Evolutionary conservation across 2,113 vertebrate genomes (phyloP).

Genomic region (Aleadryas rufinucha): DNA sequence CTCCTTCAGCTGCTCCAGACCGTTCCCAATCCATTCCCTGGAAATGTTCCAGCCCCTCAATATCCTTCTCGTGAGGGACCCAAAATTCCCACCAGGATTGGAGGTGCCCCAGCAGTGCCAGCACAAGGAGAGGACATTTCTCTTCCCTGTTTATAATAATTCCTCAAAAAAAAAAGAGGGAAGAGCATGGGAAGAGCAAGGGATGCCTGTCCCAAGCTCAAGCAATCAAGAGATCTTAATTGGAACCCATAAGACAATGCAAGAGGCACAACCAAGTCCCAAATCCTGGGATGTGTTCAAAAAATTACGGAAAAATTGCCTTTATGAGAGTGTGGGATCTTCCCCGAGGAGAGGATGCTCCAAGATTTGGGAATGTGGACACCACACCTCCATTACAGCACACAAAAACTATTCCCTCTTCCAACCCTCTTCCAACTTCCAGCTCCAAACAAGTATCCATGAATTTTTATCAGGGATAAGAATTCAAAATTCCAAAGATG

Average conservation of each 20-base stretch:
- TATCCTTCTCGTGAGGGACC: not conserved
- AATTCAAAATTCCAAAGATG: not conserved
- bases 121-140: not conserved
- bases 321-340: not conserved
- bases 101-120: not conserved
- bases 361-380: not conserved
- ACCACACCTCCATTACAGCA: no score
- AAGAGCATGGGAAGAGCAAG: not conserved
- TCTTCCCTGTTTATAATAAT: not conserved
- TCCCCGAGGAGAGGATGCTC: not conserved
- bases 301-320: not conserved
- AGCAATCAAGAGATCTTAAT: not conserved
- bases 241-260: not conserved
- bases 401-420: not conserved
- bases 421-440: not conserved
- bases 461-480: not conserved
- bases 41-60: not conserved
- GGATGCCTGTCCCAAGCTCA: not conserved
- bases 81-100: not conserved
- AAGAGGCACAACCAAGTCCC: not conserved
- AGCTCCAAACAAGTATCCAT: not conserved
- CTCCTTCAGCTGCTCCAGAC: not conserved
- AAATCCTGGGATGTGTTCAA: not conserved
- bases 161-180: not conserved
- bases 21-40: not conserved